These are phyloP conservation scores for Drosophila fulvimacula DNA, from an alignment of 2,888 invertebrate species.

Conservation along the genomic window DNA sequence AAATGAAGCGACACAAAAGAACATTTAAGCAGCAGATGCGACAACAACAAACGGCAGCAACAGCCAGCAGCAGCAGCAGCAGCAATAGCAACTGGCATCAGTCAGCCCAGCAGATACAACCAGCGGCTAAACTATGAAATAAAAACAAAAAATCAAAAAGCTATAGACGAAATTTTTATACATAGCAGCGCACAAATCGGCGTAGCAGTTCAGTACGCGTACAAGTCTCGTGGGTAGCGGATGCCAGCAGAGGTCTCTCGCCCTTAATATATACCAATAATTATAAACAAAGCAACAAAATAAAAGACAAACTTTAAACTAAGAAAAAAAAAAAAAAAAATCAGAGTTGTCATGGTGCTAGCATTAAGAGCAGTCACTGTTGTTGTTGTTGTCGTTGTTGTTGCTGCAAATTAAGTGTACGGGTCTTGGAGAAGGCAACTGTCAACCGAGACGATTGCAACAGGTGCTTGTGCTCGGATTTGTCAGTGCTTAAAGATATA, in stretches of 20 bases:
- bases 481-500: conserved; percentile 17
- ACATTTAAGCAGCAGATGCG: conserved; percentile 46
- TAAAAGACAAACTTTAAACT: neutral
- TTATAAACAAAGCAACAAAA: conserved; percentile 35
- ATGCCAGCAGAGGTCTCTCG: conserved; percentile 78
- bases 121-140: neutral
- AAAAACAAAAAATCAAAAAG: conserved; percentile 26
- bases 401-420: conserved; percentile 31
- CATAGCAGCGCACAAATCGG: conserved; percentile 81
- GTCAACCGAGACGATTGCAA: conserved; percentile 58
- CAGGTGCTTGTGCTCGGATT: conserved; percentile 61
- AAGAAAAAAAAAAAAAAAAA: conserved; percentile 27
- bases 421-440: conserved; percentile 45
- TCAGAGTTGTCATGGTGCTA: conserved; percentile 72
- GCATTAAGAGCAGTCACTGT: conserved; percentile 62
- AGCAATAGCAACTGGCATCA: conserved; percentile 12
- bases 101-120: conserved; percentile 13
- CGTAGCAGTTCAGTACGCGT: conserved; percentile 84
- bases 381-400: conserved; percentile 40
- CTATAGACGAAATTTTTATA: conserved; percentile 79
- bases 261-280: conserved; percentile 40
- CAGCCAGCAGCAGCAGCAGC: conserved; percentile 14
- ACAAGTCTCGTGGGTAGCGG: conserved; percentile 84
- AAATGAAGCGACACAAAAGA: conserved; percentile 60
- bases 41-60: conserved; percentile 17